phyloP scores from a whole-genome alignment of 2,113 vertebrate species.

The Opisthocomus hoazin region DNA sequence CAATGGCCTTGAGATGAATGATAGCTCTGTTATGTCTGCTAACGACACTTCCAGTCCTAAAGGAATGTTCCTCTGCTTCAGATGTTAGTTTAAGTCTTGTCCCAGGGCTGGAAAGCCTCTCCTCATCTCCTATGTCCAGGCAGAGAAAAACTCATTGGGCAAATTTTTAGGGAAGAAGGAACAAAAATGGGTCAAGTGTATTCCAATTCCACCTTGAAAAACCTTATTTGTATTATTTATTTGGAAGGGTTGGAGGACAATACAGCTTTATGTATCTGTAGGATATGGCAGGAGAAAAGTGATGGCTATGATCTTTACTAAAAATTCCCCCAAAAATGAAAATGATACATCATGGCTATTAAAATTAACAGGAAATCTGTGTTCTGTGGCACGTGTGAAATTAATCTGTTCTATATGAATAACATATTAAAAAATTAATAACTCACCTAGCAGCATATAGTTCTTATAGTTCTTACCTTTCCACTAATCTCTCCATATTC shows the following conservation, averaged over 20 bases:
- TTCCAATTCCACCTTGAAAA: slow-evolving; percentile 34
- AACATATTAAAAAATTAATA: not conserved
- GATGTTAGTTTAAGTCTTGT: not conserved
- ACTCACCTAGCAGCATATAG: not conserved
- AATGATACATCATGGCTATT: not conserved
- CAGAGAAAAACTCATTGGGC: slow-evolving; percentile 41
- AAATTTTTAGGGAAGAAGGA: slow-evolving; percentile 7
- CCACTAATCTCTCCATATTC: not conserved
- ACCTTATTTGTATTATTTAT: not conserved
- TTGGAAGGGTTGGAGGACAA: not conserved
- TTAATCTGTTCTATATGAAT: not conserved
- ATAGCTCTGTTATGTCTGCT: not conserved
- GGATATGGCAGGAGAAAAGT: not conserved
- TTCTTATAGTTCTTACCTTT: not conserved
- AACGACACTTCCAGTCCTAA: not conserved
- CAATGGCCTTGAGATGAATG: not conserved
- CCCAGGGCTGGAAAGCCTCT: slow-evolving; percentile 2
- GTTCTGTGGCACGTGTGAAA: slow-evolving; percentile 28
- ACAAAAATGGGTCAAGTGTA: slow-evolving; percentile 12
- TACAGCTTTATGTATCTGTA: not conserved
- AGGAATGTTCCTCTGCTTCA: not conserved
- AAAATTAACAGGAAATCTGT: not conserved
- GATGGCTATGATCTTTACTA: not conserved
- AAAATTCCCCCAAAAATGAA: not conserved
- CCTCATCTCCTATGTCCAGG: slow-evolving; percentile 23